Conservation (phyloP, 2,888 invertebrate genomes). For the Litoditis marina region DNA sequence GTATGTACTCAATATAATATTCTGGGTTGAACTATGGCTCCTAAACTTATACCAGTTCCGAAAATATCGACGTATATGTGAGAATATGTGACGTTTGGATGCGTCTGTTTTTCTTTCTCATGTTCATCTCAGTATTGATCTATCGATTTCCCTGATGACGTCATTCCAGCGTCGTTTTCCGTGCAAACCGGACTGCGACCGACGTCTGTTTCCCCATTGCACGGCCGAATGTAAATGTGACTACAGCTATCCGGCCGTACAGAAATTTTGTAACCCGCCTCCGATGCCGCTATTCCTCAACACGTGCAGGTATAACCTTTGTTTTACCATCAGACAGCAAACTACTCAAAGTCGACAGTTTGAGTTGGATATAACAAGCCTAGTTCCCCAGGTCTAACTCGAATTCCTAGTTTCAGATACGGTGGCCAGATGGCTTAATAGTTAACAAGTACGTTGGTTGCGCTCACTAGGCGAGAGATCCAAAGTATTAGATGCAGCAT, state of each 20-base stretch:
- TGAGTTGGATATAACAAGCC: background rate
- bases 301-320: constrained; percentile 41
- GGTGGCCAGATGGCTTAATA: too few relatives aligned
- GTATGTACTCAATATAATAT: too few relatives aligned
- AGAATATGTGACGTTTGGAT: too few relatives aligned
- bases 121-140: background rate
- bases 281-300: constrained; percentile 54
- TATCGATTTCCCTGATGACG: too few relatives aligned
- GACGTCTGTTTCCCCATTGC: constrained; percentile 47
- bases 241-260: constrained; percentile 51
- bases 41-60: too few relatives aligned
- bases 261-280: constrained; percentile 56
- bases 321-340: background rate
- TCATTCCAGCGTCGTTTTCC: constrained; percentile 49
- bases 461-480: too few relatives aligned
- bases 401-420: too few relatives aligned
- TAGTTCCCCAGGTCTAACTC: too few relatives aligned
- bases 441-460: too few relatives aligned
- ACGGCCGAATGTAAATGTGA: constrained; percentile 56
- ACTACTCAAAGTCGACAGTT: background rate
- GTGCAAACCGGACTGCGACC: constrained; percentile 53
- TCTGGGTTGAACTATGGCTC: too few relatives aligned
- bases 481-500: too few relatives aligned
- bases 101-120: constrained; percentile 12
- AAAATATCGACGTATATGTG: too few relatives aligned